Conservation (phyloP, 2,797 vertebrate genomes). For the Xerus rutilus region DNA sequence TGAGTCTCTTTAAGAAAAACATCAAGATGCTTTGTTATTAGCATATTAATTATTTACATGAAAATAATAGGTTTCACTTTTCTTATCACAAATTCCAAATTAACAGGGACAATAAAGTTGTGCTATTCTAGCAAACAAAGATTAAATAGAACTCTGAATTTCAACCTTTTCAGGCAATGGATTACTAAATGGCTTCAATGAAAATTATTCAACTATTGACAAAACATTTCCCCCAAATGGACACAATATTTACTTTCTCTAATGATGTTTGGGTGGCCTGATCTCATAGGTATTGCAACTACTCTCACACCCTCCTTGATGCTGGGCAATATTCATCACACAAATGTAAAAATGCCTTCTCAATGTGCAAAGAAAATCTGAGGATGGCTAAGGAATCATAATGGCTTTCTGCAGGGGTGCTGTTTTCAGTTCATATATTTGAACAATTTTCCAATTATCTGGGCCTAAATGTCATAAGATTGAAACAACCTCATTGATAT, state of each 20-base stretch:
- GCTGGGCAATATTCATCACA: not conserved
- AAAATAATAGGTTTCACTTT: not conserved
- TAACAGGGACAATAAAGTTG: not conserved
- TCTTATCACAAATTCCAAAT: slow-evolving; percentile 62
- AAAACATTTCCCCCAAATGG: not conserved
- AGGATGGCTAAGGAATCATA: not conserved
- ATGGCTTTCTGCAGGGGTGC: not conserved
- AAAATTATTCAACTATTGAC: not conserved
- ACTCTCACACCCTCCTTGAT: not conserved
- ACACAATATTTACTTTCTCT: slow-evolving; percentile 14
- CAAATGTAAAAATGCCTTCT: not conserved
- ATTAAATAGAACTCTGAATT: not conserved
- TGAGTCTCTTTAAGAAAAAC: not conserved
- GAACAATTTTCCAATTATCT: slow-evolving; percentile 26
- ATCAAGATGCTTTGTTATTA: slow-evolving; percentile 12
- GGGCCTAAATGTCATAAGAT: not conserved
- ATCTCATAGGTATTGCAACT: not conserved
- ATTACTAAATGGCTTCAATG: not conserved
- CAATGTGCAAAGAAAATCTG: not conserved
- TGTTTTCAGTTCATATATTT: not conserved
- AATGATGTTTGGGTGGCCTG: not conserved
- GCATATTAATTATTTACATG: not conserved
- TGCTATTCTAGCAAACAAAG: slow-evolving; percentile 8
- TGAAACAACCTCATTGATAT: not conserved
- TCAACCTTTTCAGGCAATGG: not conserved